Percentiles rank a stretch among this genome's conserved stretches.
Evolutionary conservation across 2,797 vertebrate species (phyloP).

Genomic region (Mareca strepera): DNA sequence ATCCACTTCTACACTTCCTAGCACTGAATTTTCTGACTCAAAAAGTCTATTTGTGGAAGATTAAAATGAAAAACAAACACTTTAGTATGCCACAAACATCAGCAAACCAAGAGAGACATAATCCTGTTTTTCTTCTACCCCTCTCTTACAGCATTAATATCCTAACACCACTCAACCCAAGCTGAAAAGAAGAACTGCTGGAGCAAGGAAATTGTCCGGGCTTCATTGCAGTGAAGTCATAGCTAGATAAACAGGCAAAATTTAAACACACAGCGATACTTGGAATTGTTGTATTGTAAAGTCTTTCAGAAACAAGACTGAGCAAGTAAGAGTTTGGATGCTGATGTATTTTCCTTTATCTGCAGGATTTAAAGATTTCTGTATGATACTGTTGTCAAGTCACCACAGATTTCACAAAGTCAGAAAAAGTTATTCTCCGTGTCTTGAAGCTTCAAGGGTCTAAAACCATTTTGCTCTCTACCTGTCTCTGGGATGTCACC

Average conservation of each 20-base stretch:
- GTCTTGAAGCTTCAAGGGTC: background rate
- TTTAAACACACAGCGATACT: background rate
- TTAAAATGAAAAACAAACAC: background rate
- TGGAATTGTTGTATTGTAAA: background rate
- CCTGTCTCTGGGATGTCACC: background rate
- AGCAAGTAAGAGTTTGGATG: background rate
- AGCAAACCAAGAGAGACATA: background rate
- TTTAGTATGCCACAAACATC: background rate
- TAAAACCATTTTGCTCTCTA: background rate
- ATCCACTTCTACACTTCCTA: background rate
- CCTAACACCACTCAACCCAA: background rate
- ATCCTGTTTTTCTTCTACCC: background rate
- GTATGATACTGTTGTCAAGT: background rate
- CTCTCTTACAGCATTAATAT: background rate
- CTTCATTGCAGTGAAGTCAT: accelerated
- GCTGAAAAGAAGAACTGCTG: background rate
- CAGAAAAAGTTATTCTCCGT: background rate
- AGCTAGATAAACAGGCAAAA: background rate
- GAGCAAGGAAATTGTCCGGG: background rate
- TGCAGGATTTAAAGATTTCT: background rate
- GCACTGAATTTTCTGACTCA: background rate
- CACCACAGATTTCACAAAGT: background rate
- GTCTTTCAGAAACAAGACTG: background rate
- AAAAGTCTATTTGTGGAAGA: background rate
- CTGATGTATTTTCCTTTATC: background rate